phyloP scores from a whole-genome alignment of 2,113 vertebrate species.

The Isurus oxyrinchus region DNA sequence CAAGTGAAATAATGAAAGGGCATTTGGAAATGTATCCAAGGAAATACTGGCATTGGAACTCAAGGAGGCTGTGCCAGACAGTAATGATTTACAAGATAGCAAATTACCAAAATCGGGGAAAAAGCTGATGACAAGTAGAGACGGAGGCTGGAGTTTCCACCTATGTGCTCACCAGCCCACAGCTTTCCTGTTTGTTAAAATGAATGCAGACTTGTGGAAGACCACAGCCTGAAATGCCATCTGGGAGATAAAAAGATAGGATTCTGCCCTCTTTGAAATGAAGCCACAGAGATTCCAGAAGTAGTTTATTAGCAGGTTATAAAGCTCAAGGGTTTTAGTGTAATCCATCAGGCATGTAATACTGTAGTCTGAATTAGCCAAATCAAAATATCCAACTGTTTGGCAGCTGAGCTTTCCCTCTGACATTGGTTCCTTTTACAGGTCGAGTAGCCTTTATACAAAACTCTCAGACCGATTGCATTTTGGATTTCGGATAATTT shows the following conservation, averaged over 20 bases:
- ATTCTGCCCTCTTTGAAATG: neutral
- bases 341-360: neutral
- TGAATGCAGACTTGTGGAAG: neutral
- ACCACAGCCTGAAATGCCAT: neutral
- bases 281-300: neutral
- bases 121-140: neutral
- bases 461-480: too few relatives aligned
- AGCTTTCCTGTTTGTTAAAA: neutral
- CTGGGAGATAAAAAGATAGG: neutral
- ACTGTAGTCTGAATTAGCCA: neutral
- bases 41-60: neutral
- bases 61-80: neutral
- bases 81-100: neutral
- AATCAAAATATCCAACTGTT: neutral
- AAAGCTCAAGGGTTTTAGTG: neutral
- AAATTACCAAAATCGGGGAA: neutral
- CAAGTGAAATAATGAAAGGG: neutral
- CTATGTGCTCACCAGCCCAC: neutral
- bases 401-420: neutral
- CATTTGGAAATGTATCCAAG: neutral
- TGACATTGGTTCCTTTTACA: neutral
- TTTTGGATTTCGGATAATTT: too few relatives aligned
- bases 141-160: neutral
- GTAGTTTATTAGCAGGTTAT: neutral
- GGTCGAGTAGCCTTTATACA: too few relatives aligned